Evolutionary conservation across 2,797 vertebrate genomes (phyloP).

Genomic region (Gallirallus australis): DNA sequence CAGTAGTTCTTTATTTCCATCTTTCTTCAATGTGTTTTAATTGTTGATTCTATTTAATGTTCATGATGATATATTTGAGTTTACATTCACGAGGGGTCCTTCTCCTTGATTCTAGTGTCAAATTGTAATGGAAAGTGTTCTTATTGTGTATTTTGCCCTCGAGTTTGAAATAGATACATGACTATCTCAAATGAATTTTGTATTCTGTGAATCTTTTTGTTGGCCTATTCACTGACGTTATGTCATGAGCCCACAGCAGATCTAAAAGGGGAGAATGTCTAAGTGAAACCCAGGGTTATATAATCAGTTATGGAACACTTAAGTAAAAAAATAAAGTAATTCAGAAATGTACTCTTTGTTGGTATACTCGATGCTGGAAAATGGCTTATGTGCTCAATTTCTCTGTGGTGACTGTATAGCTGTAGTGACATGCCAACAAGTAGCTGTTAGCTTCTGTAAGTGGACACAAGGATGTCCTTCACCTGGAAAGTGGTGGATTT

Average conservation of each 20-base stretch:
- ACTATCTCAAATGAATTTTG: background rate
- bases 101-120: background rate
- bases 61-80: background rate
- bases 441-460: background rate
- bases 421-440: background rate
- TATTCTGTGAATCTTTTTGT: background rate
- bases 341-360: background rate
- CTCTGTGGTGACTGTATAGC: background rate
- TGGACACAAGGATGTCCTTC: background rate
- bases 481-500: background rate
- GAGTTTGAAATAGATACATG: background rate
- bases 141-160: background rate
- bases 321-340: background rate
- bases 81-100: background rate
- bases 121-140: background rate
- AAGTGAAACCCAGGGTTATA: background rate
- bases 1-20: background rate
- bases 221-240: background rate
- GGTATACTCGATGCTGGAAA: background rate
- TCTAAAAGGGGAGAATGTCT: background rate
- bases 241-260: background rate
- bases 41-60: background rate
- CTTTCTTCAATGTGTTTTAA: background rate
- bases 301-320: background rate
- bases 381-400: background rate